Evolutionary conservation across 2,113 vertebrate genomes (phyloP).

Genomic region (Orycteropus afer): DNA sequence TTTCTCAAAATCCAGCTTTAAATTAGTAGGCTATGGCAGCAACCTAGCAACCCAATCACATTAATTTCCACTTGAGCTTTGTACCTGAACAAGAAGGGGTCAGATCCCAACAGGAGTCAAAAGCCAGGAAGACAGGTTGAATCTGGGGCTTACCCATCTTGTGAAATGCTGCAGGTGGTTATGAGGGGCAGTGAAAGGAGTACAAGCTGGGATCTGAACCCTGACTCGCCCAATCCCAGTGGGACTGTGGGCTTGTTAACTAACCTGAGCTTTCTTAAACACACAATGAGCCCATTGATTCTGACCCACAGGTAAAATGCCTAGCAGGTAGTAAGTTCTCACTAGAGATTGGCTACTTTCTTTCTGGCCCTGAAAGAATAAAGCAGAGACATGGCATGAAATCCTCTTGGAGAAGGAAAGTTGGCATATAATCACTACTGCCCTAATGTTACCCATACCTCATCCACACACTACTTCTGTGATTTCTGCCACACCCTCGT

Average conservation of each 20-base stretch:
- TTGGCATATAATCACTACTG: neutral
- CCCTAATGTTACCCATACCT: neutral
- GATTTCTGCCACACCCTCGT: neutral
- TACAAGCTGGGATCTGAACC: neutral
- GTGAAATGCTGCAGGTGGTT: neutral
- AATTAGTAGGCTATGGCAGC: slow-evolving; percentile 53
- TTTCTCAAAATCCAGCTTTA: slow-evolving; percentile 69
- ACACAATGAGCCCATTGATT: neutral
- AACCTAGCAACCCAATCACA: slow-evolving; percentile 62
- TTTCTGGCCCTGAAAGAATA: neutral
- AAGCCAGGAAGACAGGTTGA: neutral
- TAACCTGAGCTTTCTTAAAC: neutral
- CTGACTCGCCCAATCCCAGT: neutral
- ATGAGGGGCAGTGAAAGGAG: neutral
- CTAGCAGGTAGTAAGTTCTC: neutral
- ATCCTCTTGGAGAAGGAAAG: neutral
- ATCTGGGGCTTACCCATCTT: neutral
- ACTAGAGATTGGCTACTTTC: neutral
- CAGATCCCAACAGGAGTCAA: neutral
- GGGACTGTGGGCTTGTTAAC: neutral
- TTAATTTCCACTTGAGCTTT: slow-evolving; percentile 15
- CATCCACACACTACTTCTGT: neutral
- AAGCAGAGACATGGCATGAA: neutral
- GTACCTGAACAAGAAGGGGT: neutral
- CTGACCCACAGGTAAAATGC: neutral